Evolutionary conservation across 2,113 vertebrate genomes (phyloP), one percentile per base, ranked within the genome.

Genomic region (Podarcis muralis): DNA sequence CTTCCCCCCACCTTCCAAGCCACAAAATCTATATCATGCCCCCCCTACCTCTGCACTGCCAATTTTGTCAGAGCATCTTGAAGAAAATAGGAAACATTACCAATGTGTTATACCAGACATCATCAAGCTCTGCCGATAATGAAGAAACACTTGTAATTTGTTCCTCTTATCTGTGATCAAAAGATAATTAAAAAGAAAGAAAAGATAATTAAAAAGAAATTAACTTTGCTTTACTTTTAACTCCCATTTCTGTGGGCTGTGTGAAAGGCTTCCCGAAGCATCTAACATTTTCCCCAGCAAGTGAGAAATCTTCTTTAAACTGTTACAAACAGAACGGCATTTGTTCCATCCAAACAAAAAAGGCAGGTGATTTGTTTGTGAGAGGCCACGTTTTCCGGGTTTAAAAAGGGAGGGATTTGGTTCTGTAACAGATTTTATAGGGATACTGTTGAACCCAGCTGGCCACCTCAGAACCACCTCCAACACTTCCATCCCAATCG

Each of bases 151-250:
- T 91, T 74, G 89, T 89, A 95, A 94, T 95, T 95, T 95, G 91
- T 94, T 93, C 92, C 65, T 94, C 91, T 95, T 96, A 95, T 95
- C 93, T 94, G 92, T 96, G 95, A 95, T 96, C 95, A 95, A 95
- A 95, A 92, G 94, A 96, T 95, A 94, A 95, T 96, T 95, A 96
- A 87, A 94, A 96, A 95, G 93, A 95, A 96, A 94, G 94, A 93
- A 95, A 95, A 94, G 91, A 96, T 95, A 94, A 95, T 96, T 96
- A 96, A 95, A 95, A 96, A 94, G 90, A 96, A 96, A 96, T 94
- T 96, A 94, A 92, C 83, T 79, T 89, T 74, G 77, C 92, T 95
- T 94, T 92, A 95, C 93, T 95, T 95, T 88, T 94, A 88, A 89
- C 89, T 95, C 91, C 75, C 37, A 71, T 95, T 96, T 95, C 89